phyloP scores from a whole-genome alignment of 2,888 invertebrate genomes.

The Hirtodrosophila confusa region DNA sequence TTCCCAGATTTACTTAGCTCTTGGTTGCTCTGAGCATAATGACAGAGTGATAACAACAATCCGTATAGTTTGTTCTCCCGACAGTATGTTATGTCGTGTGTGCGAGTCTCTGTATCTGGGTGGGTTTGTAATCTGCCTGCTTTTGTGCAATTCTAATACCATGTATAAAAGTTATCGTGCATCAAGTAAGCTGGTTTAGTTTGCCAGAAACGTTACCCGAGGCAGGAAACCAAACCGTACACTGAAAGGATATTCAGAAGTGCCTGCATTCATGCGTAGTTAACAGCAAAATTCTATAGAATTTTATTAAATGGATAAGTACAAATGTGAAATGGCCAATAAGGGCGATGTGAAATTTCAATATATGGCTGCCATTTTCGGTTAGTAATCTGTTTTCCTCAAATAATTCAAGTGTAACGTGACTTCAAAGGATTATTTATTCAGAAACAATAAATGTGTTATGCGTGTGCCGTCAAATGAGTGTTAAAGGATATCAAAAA shows the following conservation, averaged over 20 bases:
- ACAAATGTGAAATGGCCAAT: conserved; percentile 19
- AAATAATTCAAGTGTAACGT: not conserved
- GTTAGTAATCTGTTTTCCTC: conserved; percentile 58
- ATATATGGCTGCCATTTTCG: conserved; percentile 79
- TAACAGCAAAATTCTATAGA: not conserved
- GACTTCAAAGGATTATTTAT: no score
- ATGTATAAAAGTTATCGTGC: conserved; percentile 66
- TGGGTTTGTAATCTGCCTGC: conserved; percentile 28
- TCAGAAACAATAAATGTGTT: no score
- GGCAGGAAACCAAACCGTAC: not conserved
- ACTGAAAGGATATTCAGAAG: conserved; percentile 32
- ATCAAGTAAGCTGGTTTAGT: conserved; percentile 50
- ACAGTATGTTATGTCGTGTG: not conserved
- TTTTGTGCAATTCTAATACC: conserved; percentile 42
- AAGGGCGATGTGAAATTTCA: conserved; percentile 70
- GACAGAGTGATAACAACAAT: conserved; percentile 56
- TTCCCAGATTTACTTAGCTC: conserved; percentile 10
- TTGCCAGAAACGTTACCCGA: conserved; percentile 17
- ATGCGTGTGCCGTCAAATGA: no score
- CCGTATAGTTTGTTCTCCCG: conserved; percentile 31
- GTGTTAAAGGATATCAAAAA: no score
- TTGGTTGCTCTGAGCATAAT: conserved; percentile 54
- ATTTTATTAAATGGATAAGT: conserved; percentile 1
- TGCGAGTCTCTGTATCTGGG: conserved; percentile 7
- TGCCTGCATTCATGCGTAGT: not conserved